Conservation (phyloP, 2,113 vertebrate species). For the Perognathus longimembris region DNA sequence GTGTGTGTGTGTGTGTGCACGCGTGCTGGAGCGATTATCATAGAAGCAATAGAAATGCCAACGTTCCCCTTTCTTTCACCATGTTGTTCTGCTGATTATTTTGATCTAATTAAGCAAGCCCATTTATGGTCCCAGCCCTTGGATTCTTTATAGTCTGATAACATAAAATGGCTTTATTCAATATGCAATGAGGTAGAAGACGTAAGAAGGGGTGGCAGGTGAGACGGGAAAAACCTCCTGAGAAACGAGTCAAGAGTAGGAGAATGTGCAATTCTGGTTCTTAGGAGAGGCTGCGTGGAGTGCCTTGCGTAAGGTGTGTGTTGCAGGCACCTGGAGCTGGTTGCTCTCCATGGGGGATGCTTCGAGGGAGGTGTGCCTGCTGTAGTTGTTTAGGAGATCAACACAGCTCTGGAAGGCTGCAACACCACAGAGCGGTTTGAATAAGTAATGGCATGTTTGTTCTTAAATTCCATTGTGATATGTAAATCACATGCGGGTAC, state of each 20-base stretch:
- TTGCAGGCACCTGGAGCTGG: background rate
- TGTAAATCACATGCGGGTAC: background rate
- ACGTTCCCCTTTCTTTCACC: background rate
- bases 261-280: background rate
- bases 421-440: background rate
- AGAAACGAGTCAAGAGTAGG: background rate
- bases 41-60: background rate
- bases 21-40: background rate
- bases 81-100: background rate
- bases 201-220: background rate
- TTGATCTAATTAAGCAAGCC: background rate
- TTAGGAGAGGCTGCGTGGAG: too few species aligned
- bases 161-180: background rate
- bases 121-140: background rate
- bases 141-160: background rate
- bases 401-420: background rate
- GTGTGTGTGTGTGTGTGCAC: accelerated
- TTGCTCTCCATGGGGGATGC: accelerated
- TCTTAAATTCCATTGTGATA: background rate
- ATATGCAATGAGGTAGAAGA: background rate
- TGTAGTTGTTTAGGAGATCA: background rate
- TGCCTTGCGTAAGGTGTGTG: background rate
- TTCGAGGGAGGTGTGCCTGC: background rate
- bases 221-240: background rate
- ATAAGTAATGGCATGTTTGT: background rate